Conservation (phyloP, 2,113 vertebrate genomes). For the Menura novaehollandiae region DNA sequence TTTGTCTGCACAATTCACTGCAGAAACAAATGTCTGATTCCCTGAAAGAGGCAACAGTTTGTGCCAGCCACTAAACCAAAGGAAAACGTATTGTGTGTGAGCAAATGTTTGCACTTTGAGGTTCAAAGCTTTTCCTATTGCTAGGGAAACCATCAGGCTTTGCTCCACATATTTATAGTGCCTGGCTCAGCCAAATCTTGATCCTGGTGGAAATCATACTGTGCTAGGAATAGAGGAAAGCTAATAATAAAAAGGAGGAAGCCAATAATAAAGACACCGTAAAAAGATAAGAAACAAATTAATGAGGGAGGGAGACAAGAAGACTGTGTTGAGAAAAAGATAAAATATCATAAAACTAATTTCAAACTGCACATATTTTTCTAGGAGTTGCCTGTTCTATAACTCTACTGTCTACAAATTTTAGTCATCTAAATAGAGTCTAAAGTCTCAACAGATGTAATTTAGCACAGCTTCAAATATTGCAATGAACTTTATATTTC, state of each 20-base stretch:
- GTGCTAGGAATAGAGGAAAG: neutral
- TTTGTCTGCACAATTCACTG: neutral
- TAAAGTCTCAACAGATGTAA: neutral
- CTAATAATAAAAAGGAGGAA: neutral
- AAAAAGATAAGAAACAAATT: neutral
- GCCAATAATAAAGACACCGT: neutral
- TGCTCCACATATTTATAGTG: fast-evolving
- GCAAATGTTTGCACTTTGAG: neutral
- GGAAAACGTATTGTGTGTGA: neutral
- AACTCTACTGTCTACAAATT: neutral
- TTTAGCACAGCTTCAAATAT: neutral
- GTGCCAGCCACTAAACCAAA: neutral
- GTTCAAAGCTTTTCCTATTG: neutral
- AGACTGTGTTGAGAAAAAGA: neutral
- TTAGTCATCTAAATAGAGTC: neutral
- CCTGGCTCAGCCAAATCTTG: neutral
- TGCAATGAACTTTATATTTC: neutral
- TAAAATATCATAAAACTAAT: neutral
- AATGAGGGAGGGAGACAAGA: neutral
- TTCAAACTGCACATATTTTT: neutral
- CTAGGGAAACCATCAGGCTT: neutral
- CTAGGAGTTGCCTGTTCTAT: neutral
- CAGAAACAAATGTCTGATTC: neutral
- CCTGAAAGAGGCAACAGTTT: neutral
- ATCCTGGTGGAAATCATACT: neutral